Conservation (phyloP, 2,888 invertebrate genomes). For the Chrysina gloriosa region DNA sequence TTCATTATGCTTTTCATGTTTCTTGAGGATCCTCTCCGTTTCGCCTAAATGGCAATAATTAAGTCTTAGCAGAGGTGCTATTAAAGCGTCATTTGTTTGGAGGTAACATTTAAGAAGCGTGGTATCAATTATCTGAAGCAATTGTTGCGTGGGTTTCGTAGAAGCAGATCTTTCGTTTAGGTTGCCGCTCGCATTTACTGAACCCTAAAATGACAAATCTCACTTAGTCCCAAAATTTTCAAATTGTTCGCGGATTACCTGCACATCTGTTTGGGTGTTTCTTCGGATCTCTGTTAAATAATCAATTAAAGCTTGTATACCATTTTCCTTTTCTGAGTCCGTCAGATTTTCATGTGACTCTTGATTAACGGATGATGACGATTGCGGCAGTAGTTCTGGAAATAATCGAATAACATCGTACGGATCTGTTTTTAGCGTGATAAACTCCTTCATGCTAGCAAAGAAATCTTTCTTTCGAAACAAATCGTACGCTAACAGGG, state of each 20-base stretch:
- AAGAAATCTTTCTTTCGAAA: slow-evolving; percentile 90
- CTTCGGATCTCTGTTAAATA: slow-evolving; percentile 85
- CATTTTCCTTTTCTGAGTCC: slow-evolving; percentile 88
- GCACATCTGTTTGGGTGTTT: slow-evolving; percentile 66
- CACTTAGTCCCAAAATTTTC: not conserved
- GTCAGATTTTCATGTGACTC: slow-evolving; percentile 71
- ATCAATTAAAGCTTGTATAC: slow-evolving; percentile 87
- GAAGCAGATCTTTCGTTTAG: slow-evolving; percentile 63
- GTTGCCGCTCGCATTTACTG: slow-evolving; percentile 59
- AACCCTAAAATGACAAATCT: slow-evolving; percentile 52
- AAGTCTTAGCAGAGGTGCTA: slow-evolving; percentile 89
- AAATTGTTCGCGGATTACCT: slow-evolving; percentile 50
- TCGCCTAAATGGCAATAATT: slow-evolving; percentile 95
- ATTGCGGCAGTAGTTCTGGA: slow-evolving; percentile 79
- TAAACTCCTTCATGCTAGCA: slow-evolving; percentile 92
- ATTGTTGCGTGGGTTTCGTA: slow-evolving; percentile 70
- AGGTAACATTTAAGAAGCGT: slow-evolving; percentile 97
- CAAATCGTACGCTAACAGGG: slow-evolving; percentile 88
- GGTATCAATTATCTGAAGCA: slow-evolving; percentile 90
- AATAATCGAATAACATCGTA: slow-evolving; percentile 95
- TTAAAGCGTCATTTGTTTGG: slow-evolving; percentile 95
- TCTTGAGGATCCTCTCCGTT: slow-evolving; percentile 88
- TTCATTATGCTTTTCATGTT: slow-evolving; percentile 90
- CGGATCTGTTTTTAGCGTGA: slow-evolving; percentile 91
- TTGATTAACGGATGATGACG: slow-evolving; percentile 60